A percentile compares a stretch with the other conserved stretches of the same genome.
phyloP scores from a whole-genome alignment of 2,888 invertebrate genomes.

The Erannis defoliaria region DNA sequence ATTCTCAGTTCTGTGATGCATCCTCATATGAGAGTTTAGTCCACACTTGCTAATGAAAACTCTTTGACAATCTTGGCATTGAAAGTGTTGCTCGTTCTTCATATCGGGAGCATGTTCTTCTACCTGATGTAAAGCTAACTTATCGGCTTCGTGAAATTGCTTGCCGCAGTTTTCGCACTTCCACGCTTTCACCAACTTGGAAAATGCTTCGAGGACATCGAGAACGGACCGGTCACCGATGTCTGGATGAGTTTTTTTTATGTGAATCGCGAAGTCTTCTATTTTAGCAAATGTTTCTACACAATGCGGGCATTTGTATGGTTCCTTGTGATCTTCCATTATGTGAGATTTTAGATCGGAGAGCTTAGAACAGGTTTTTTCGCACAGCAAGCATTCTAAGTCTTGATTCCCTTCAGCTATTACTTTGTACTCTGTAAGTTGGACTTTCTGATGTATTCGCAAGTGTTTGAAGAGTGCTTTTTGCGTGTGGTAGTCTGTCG shows the following conservation, averaged over 20 bases:
- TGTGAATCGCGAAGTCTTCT: constrained; percentile 75
- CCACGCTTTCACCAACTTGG: constrained; percentile 78
- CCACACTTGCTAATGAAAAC: constrained; percentile 77
- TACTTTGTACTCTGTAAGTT: constrained; percentile 79
- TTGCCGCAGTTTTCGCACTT: constrained; percentile 79
- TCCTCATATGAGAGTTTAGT: constrained; percentile 71
- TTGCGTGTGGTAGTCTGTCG: constrained; percentile 76
- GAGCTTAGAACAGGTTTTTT: constrained; percentile 66
- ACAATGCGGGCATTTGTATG: constrained; percentile 73
- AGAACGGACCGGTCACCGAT: constrained; percentile 74
- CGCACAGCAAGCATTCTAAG: constrained; percentile 75
- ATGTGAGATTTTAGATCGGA: constrained; percentile 76
- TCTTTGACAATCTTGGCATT: constrained; percentile 75
- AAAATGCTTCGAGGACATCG: constrained; percentile 77
- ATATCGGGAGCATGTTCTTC: constrained; percentile 73
- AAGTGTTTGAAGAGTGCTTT: constrained; percentile 79
- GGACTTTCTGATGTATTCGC: constrained; percentile 77
- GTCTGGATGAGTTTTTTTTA: constrained; percentile 73
- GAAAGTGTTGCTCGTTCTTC: constrained; percentile 70
- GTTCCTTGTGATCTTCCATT: constrained; percentile 76
- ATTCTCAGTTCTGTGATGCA: constrained; percentile 69
- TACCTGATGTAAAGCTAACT: constrained; percentile 74
- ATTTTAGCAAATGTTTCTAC: constrained; percentile 70
- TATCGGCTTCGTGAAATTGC: constrained; percentile 78
- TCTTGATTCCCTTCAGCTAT: constrained; percentile 78